Conservation (phyloP, 2,797 vertebrate species). For the Tinamus major region DNA sequence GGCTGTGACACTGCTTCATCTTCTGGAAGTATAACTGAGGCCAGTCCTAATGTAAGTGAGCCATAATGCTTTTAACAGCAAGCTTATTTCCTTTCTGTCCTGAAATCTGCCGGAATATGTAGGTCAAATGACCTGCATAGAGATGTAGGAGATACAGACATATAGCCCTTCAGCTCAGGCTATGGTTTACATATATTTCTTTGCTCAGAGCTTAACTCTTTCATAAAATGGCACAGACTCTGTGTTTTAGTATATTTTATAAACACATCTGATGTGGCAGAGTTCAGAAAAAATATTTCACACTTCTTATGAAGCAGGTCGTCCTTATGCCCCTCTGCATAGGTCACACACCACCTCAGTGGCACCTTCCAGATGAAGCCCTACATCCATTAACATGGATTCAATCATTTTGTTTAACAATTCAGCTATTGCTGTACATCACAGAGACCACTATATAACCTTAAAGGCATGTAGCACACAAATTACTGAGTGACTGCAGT, state of each 20-base stretch:
- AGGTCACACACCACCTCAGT: background rate
- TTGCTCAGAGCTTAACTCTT: background rate
- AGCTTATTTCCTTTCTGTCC: background rate
- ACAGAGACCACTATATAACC: background rate
- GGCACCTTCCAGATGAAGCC: background rate
- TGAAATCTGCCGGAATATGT: background rate
- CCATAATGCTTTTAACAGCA: background rate
- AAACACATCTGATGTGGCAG: background rate
- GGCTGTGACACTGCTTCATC: rapidly evolving
- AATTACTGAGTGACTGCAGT: slow-evolving; percentile 30
- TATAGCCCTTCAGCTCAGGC: background rate
- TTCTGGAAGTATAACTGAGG: background rate
- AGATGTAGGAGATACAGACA: background rate
- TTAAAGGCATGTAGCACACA: background rate
- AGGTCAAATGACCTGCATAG: background rate
- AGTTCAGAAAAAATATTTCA: background rate
- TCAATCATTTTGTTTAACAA: background rate
- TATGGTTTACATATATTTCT: rapidly evolving
- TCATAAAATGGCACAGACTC: background rate
- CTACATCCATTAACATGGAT: background rate
- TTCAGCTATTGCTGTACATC: background rate
- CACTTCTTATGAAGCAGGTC: background rate
- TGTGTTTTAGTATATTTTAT: background rate
- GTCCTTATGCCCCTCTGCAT: background rate
- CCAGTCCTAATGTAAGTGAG: background rate